Percentiles rank a stretch among this genome's conserved stretches.
Evolutionary conservation across 2,797 vertebrate genomes (phyloP).

Genomic region (Coracias cyanogaster): DNA sequence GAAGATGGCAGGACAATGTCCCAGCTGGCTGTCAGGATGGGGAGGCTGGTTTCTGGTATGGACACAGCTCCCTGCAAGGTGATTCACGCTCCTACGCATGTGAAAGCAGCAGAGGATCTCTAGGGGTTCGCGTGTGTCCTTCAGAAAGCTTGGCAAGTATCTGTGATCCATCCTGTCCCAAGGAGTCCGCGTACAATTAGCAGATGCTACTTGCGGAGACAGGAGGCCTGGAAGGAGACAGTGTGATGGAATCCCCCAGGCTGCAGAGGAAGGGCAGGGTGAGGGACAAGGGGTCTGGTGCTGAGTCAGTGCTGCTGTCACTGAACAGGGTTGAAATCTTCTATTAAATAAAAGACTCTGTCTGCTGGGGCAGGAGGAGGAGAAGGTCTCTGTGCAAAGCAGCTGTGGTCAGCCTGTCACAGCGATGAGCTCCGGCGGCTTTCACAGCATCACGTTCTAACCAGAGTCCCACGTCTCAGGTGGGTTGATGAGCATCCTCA

Average conservation of each 20-base stretch:
- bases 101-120: not conserved
- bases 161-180: not conserved
- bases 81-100: accelerated
- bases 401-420: not conserved
- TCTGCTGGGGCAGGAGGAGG: not conserved
- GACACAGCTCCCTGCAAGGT: not conserved
- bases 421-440: not conserved
- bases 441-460: not conserved
- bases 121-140: not conserved
- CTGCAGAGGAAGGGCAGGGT: not conserved
- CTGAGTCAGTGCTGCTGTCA: not conserved
- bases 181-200: not conserved
- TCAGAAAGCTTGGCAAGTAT: not conserved
- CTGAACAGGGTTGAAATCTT: not conserved
- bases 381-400: constrained; percentile 30
- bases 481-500: not conserved
- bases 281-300: not conserved
- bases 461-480: not conserved
- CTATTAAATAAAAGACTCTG: not conserved
- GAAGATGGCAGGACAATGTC: not conserved
- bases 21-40: not conserved
- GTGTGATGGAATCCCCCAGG: not conserved
- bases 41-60: not conserved
- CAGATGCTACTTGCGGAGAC: not conserved
- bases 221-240: not conserved